A percentile compares a stretch with the other conserved stretches of the same genome.
Conservation (phyloP, 1,140 invertebrate species). For the Gonatopus flavifemur region DNA sequence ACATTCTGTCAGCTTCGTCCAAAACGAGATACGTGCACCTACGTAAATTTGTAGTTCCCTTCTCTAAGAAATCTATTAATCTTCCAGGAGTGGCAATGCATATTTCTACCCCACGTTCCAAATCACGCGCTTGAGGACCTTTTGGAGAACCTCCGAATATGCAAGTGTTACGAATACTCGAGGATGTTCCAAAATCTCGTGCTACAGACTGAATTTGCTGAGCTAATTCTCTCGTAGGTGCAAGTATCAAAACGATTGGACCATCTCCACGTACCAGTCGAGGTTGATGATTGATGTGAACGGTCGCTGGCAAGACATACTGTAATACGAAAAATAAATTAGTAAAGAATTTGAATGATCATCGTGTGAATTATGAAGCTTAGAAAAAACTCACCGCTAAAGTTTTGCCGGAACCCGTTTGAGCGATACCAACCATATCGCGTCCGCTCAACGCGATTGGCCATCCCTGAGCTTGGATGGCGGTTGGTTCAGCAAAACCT, state of each 20-base stretch:
- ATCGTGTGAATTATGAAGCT: neutral
- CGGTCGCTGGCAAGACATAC: constrained; percentile 79
- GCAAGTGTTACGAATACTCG: constrained; percentile 87
- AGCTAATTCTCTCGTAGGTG: constrained; percentile 94
- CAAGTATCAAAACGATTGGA: constrained; percentile 89
- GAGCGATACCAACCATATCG: constrained; percentile 94
- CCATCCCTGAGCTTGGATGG: constrained; percentile 89
- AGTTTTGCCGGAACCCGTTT: constrained; percentile 92
- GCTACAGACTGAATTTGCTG: constrained; percentile 98
- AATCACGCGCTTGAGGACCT: constrained; percentile 87
- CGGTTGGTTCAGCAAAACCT: constrained; percentile 81
- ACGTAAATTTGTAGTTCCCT: constrained; percentile 83
- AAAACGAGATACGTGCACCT: constrained; percentile 94
- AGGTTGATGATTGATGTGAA: constrained; percentile 75
- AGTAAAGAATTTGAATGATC: neutral
- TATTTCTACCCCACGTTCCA: constrained; percentile 89
- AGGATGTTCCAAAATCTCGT: constrained; percentile 81
- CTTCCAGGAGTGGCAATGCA: constrained; percentile 96
- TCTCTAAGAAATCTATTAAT: constrained; percentile 95
- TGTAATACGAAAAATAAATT: constrained; percentile 20
- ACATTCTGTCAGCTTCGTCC: constrained; percentile 90
- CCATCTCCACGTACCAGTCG: constrained; percentile 78
- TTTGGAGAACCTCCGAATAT: constrained; percentile 97
- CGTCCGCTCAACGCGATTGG: constrained; percentile 88
- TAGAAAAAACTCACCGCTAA: constrained; percentile 60